A percentile compares a stretch with the other conserved stretches of the same genome.
Evolutionary conservation across 2,888 invertebrate species (phyloP).

Genomic region (Cenopis cana): DNA sequence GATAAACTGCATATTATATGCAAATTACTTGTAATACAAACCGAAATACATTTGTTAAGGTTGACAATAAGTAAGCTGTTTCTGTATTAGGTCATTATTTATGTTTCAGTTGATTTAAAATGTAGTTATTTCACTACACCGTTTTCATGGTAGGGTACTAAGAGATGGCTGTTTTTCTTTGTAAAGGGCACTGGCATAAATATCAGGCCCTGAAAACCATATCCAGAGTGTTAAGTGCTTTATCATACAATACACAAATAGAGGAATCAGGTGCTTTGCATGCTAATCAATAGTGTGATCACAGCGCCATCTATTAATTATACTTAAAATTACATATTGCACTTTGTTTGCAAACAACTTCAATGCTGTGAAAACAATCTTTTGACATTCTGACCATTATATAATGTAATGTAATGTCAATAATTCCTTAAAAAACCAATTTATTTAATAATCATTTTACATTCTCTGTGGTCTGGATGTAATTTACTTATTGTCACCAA

Average conservation of each 20-base stretch:
- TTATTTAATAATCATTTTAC: neutral
- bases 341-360: slow-evolving; percentile 42
- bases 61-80: neutral
- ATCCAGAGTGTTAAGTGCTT: neutral
- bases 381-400: neutral
- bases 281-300: slow-evolving; percentile 30
- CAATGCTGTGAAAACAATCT: neutral
- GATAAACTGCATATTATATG: no score
- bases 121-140: neutral
- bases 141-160: neutral
- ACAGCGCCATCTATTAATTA: slow-evolving; percentile 39
- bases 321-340: slow-evolving; percentile 7
- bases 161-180: neutral
- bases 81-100: neutral
- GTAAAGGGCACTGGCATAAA: neutral
- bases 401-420: neutral
- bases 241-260: slow-evolving; percentile 3
- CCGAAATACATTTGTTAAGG: neutral
- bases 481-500: neutral
- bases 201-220: neutral
- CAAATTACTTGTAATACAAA: neutral
- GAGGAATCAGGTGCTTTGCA: slow-evolving; percentile 6
- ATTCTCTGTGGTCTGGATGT: neutral
- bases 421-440: neutral
- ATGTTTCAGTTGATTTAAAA: neutral